Conservation (phyloP, 2,888 invertebrate species). For the Lottia scabra region DNA sequence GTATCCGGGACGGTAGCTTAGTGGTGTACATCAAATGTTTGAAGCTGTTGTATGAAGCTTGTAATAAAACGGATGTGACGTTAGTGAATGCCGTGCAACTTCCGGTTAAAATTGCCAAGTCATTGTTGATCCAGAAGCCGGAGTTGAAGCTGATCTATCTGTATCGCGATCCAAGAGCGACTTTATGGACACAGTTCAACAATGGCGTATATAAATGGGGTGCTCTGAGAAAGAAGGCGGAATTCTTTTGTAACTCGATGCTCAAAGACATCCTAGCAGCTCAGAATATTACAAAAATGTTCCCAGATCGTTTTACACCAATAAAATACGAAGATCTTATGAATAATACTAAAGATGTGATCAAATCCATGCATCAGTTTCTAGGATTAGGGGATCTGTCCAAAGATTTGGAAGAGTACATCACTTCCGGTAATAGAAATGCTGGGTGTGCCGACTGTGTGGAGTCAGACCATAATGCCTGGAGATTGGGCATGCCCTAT, state of each 20-base stretch:
- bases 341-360: neutral
- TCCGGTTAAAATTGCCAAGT: neutral
- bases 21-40: neutral
- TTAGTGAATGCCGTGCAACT: neutral
- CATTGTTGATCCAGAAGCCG: neutral
- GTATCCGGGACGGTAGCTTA: neutral
- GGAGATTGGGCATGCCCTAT: neutral
- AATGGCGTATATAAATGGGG: neutral
- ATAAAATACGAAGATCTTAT: neutral
- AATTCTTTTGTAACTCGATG: neutral
- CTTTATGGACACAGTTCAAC: neutral
- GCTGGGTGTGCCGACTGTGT: neutral
- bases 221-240: neutral
- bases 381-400: neutral
- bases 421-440: neutral
- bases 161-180: neutral
- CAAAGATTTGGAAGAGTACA: neutral
- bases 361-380: neutral
- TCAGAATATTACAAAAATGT: neutral
- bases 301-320: neutral
- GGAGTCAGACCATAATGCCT: neutral
- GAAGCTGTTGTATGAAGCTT: neutral
- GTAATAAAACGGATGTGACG: neutral
- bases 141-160: neutral
- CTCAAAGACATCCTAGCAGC: neutral